Evolutionary conservation across 1,140 invertebrate species (phyloP), one percentile per base, ranked within the genome.

Genomic region (Uloborus diversus): DNA sequence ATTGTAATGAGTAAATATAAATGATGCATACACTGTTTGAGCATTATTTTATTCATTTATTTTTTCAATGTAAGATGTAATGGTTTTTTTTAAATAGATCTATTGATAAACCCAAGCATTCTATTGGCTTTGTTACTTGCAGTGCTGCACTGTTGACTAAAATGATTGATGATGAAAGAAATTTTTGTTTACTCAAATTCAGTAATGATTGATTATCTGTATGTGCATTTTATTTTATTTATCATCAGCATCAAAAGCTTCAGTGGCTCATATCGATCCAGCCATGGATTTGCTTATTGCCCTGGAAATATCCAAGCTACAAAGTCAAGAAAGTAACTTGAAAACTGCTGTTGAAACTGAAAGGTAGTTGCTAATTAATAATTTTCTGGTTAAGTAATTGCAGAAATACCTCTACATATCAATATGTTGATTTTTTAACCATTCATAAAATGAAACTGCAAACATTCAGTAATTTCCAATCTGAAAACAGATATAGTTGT

Each of bases 281-380:
- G 89, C 89, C 79, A 90, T 92, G 88, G 92, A 92, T 83, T 83
- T 92, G 3, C 87, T 92, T 57, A 90, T 92, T 83, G 91, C 92
- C 13, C 84, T 92, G 68, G 92, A 92, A 86, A 92, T 92, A 91
- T 92, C 91, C 1, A 85, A 91, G 23, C 86, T 92, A n/a, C 91
- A 92, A 86, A 91, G 91, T 88, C 89, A 90, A 37, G 89, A 90
- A 85, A 89, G 90, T 82, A 85, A 88, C 81, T 14, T 13, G 33
- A 33, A 37, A 20, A 20, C 23, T 2, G 2, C 1, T 9, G n/a
- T 9, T 25, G 57, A 59, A n/a, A 7, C 11, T 35, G 11, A 64
- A 30, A 35, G 25, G 61, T 64, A 23, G 9, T 9, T 64, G 5
- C 25, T 27, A 30, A 9, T 5, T 7, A 30, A 59, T 7, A 32